Base-by-base conservation (phyloP, 2,888 invertebrate genomes). In the Pristionchus maxplancki region DNA sequence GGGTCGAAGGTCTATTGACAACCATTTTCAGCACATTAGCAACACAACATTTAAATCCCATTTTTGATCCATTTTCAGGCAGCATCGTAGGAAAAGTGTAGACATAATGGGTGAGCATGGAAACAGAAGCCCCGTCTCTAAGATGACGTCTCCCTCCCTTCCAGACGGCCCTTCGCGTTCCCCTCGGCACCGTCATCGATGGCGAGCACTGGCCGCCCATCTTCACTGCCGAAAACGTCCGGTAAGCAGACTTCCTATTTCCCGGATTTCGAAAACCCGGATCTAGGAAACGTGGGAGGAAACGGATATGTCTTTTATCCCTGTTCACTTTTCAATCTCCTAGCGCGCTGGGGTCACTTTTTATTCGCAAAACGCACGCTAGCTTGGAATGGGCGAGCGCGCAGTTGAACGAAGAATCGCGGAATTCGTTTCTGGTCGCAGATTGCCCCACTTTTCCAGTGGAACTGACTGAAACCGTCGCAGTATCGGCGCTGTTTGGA, bases 151-250 rank as follows among this genome's bases (percentile, higher is more conserved):
- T n/a, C 28, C 8, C 9, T n/a, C 31, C 13, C 53, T 58, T 83
- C 34, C 82, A 83, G 82, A 83, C 28, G 53, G 82, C 82, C 20
- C 82, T 83, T 9, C 82, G 82, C 4, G 8, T 83, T 31, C 86
- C 86, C 11, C 50, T 15, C 17, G 78, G 88, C 8, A 40, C 17
- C 8, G 89, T 93, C 62, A 94, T 94, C 81, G 94, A 94, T 88
- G 93, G 93, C n/a, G 93, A 94, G 89, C 91, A 93, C 50, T 94
- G 94, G 94, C 94, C 94, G 11, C 94, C 94, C 74, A 91, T 94
- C 82, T 94, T 94, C 92, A 91, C 92, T 62, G 90, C 93, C 9
- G 92, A 92, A 82, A 91, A 91, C 82, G 94, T 94, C 15, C 88
- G 93, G 91, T 92, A 62, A 85, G 88, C 17, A 31, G n/a, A n/a